Conservation (phyloP, 2,113 vertebrate genomes). For the Pseudolaguvia tuberculata region DNA sequence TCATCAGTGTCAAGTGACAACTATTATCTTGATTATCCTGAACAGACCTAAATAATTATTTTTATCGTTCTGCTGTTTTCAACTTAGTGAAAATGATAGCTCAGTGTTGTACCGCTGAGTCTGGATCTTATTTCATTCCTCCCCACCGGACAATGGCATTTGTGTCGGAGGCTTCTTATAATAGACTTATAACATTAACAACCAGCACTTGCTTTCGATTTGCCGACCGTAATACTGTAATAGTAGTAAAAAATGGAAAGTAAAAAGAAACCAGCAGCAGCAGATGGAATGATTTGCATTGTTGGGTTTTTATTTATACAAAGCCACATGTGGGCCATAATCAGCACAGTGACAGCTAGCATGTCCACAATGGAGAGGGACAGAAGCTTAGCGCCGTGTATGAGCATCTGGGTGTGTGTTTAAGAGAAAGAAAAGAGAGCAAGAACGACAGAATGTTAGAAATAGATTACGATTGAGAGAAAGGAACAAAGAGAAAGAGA, state of each 20-base stretch:
- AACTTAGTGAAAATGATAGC: too few species aligned
- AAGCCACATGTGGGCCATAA: slow-evolving; percentile 73
- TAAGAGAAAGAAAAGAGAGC: background rate
- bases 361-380: slow-evolving; percentile 63
- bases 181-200: too few species aligned
- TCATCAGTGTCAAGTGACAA: too few species aligned
- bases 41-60: too few species aligned
- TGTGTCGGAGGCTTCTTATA: too few species aligned
- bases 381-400: slow-evolving; percentile 53
- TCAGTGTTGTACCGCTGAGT: too few species aligned
- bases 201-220: background rate
- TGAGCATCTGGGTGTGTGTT: slow-evolving; percentile 27
- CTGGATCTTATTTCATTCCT: too few species aligned
- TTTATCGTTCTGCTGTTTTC: too few species aligned
- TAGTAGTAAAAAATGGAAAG: too few species aligned
- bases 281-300: slow-evolving; percentile 63
- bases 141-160: too few species aligned
- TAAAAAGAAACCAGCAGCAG: slow-evolving; percentile 46
- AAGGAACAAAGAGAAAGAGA: background rate
- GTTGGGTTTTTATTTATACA: slow-evolving; percentile 83
- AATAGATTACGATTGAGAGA: background rate
- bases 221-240: background rate
- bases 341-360: slow-evolving; percentile 65
- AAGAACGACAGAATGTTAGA: too few species aligned
- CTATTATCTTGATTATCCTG: too few species aligned